Conservation (phyloP, 2,797 vertebrate species). For the Heteromormyrus szaboi region DNA sequence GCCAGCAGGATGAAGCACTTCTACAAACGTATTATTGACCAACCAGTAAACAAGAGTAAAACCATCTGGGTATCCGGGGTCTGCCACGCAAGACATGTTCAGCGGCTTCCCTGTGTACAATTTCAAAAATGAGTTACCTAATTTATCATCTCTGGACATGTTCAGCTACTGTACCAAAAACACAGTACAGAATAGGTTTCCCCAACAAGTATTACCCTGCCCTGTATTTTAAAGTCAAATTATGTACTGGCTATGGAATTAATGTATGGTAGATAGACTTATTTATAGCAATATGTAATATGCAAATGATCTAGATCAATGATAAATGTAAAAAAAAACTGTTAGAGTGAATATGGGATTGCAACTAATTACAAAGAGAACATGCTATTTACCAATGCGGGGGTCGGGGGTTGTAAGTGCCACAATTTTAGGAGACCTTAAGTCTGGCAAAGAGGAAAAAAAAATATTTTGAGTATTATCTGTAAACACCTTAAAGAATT, state of each 20-base stretch:
- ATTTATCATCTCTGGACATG: neutral
- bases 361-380: neutral
- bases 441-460: constrained; percentile 22
- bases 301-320: neutral
- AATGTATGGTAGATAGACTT: neutral
- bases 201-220: neutral
- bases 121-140: neutral
- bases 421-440: constrained; percentile 44
- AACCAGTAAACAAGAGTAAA: constrained; percentile 69
- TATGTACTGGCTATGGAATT: neutral
- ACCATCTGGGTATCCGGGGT: constrained; percentile 29
- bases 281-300: neutral
- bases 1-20: constrained; percentile 39
- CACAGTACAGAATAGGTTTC: neutral
- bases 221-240: neutral
- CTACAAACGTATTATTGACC: constrained; percentile 64
- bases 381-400: constrained; percentile 37
- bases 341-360: neutral
- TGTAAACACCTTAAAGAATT: neutral
- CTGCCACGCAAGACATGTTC: constrained; percentile 48
- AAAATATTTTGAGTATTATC: neutral
- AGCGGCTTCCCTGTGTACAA: constrained; percentile 39
- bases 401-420: constrained; percentile 14
- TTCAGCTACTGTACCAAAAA: neutral
- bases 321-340: neutral